Evolutionary conservation across 2,888 invertebrate species (phyloP).

Genomic region (Digitonthophagus gazella): DNA sequence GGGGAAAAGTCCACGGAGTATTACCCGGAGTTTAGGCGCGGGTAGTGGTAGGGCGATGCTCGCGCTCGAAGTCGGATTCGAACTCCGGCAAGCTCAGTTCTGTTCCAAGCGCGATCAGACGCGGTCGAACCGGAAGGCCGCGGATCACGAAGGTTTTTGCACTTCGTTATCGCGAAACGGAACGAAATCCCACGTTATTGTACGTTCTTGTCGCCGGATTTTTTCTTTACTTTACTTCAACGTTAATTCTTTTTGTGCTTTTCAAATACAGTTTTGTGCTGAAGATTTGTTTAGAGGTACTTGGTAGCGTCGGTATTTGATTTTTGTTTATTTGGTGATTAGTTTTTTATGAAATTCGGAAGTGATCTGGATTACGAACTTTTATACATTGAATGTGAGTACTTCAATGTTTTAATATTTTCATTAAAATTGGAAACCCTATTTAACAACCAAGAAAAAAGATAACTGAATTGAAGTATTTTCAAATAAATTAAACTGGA

Average conservation of each 20-base stretch:
- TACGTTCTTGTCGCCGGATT: neutral
- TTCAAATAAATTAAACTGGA: too few species aligned
- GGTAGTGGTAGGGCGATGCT: slow-evolving; percentile 24
- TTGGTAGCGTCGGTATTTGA: too few species aligned
- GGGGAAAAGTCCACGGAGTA: slow-evolving; percentile 20
- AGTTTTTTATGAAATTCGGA: neutral
- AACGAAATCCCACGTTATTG: neutral
- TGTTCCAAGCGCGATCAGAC: slow-evolving; percentile 16
- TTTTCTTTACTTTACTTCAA: neutral
- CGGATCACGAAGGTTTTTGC: neutral
- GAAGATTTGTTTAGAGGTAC: neutral
- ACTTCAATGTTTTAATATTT: neutral
- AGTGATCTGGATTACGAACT: neutral
- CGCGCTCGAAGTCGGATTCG: slow-evolving; percentile 22
- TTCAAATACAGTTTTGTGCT: neutral
- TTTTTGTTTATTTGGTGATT: neutral
- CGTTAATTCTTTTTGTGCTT: neutral
- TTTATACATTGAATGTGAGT: neutral
- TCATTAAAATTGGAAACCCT: neutral
- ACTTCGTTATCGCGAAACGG: neutral
- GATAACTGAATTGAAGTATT: too few species aligned
- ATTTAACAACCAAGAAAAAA: too few species aligned
- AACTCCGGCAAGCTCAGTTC: slow-evolving; percentile 23
- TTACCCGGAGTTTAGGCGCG: slow-evolving; percentile 13
- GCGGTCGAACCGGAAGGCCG: neutral